Percentiles rank a stretch among this genome's conserved stretches.
These are phyloP conservation scores for Augiades crinisus DNA, from an alignment of 2,888 invertebrate species.

Conservation along the genomic window DNA sequence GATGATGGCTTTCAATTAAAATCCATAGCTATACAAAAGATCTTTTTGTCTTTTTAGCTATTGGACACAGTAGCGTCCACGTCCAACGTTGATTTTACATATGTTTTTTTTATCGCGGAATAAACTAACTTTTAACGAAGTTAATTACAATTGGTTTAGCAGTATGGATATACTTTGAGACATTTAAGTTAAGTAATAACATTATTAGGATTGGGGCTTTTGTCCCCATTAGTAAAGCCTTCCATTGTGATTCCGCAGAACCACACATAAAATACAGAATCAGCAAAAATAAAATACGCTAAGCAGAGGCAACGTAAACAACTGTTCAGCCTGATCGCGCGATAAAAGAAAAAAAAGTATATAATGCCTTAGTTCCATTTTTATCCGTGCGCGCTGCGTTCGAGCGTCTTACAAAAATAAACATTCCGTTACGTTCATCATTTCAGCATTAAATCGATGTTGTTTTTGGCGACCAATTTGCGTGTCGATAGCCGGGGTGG, in stretches of 20 bases:
- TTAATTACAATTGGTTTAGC: too few relatives aligned
- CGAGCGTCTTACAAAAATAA: constrained; percentile 29
- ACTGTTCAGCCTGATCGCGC: not conserved
- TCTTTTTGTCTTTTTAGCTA: too few relatives aligned
- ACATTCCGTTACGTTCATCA: constrained; percentile 33
- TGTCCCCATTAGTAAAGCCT: too few relatives aligned
- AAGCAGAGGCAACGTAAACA: not conserved
- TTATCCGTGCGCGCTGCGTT: not conserved
- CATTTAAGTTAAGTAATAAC: too few relatives aligned
- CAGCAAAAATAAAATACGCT: not conserved
- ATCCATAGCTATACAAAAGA: too few relatives aligned
- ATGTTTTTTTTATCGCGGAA: too few relatives aligned
- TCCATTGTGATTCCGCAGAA: not conserved
- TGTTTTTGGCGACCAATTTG: constrained; percentile 65
- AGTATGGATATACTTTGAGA: too few relatives aligned
- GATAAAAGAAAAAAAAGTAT: constrained; percentile 15
- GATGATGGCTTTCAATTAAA: too few relatives aligned
- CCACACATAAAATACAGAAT: not conserved
- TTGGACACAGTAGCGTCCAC: too few relatives aligned
- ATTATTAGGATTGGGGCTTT: too few relatives aligned
- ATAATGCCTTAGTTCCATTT: constrained; percentile 3
- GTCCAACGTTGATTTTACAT: too few relatives aligned
- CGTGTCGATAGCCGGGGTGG: constrained; percentile 42
- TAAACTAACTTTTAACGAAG: too few relatives aligned
- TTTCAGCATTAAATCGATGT: constrained; percentile 48